Evolutionary conservation across 2,888 invertebrate genomes (phyloP), one percentile per base, ranked within the genome.

Genomic region (Leucophenga montana): DNA sequence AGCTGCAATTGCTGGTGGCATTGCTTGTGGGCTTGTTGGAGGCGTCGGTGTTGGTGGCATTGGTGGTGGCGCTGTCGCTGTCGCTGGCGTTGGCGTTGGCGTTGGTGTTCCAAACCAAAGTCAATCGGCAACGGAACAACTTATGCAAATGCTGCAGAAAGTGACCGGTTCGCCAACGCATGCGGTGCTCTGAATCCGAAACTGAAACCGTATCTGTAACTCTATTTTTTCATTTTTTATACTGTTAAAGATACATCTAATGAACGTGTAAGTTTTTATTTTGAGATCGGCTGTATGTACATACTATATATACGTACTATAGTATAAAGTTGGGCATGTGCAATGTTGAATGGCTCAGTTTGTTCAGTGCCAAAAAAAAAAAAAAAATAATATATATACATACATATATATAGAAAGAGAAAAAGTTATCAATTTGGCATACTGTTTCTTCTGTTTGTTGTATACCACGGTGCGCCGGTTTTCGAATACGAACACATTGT

Each of bases 141-240:
- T 87, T 54, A 84, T 88, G 83, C 88, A 86, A 79, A 87, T 88
- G 87, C 78, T 88, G 73, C 87, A 87, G 62, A 87, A 86, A 79
- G 86, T 86, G 67, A 87, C 88, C 72, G 83, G 81, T 71, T 77
- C 79, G 68, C 76, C 85, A 66, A 73, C 83, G 33, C 71, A 73
- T 69, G 74, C 79, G 70, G 75, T 77, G 70, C 72, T 82, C 59
- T 82, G 77, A 84, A 80, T 65, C 68, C 48, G 69, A 53, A 62
- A 70, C 69, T 56, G 56, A 57, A 33, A 72, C 67, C 44, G 62
- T 44, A 68, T 31, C 62, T 59, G n/a, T 39, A 64, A 65, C 48
- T 14, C 56, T 6, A n/a, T 16, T 27, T 27, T 31, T 6, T 50
- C 50, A n/a, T 16, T 18, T 2, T 50, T n/a, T n/a, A n/a, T n/a